Base-by-base conservation (phyloP, 2,797 vertebrate species). In the Novumbra hubbsi region DNA sequence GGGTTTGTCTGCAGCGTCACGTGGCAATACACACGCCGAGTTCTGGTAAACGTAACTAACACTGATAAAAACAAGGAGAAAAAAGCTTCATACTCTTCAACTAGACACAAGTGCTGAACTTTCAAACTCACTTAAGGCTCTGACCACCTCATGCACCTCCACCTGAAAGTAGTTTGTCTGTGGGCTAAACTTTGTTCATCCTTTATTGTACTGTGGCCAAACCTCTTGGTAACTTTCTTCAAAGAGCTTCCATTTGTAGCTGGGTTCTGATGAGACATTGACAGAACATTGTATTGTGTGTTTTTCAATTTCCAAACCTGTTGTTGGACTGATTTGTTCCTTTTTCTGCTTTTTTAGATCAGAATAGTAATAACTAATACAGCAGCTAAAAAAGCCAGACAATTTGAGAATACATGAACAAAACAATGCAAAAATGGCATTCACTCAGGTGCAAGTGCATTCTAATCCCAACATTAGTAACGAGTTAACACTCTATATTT, bases 371-470 rank as follows among this genome's bases (percentile, higher is more conserved):
- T 17, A 16, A 15, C 32, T 57, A 28, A 17, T 70, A 52, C 52
- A 9, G 14, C 55, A 60, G 55, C 24, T 27, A 41, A 81, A 86
- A 80, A 75, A 90, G 86, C 85, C 87, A 90, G 86, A 85, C 73
- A 77, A 81, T 84, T 77, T 85, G 73, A 86, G 84, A 86, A 87
- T 76, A 86, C 87, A 90, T 88, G 87, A 87, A 90, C 87, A 87
- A 79, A 80, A 79, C 78, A 68, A 88, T 82, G 84, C 83, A 86
- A 87, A 66, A 78, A 86, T 84, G 88, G 92, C 91, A 93, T 92
- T 92, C 91, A 89, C 90, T 90, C 90, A 88, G 88, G 89, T 89
- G 85, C 89, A 92, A 93, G 91, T 93, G 93, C 91, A 92, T 92
- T 92, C 92, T 88, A 88, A 91, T 87, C 87, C 86, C 91, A 86